These are phyloP conservation scores for Euschistus heros DNA, from an alignment of 1,140 invertebrate species.

Conservation along the genomic window DNA sequence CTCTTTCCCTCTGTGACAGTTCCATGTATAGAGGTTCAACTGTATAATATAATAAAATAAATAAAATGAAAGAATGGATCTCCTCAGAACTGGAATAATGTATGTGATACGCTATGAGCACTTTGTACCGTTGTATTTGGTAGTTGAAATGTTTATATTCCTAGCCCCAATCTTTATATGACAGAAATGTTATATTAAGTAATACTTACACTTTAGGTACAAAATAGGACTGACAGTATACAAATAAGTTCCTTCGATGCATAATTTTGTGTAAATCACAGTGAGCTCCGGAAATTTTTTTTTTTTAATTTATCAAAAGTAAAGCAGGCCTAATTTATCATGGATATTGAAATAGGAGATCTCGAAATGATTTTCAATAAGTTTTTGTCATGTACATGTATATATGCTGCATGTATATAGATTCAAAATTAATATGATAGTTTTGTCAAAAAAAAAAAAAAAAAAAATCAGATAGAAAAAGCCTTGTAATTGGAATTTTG, in stretches of 20 bases:
- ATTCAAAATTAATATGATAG: too few species aligned
- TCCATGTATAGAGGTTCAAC: too few species aligned
- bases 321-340: slow-evolving; percentile 16
- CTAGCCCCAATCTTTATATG: slow-evolving; percentile 13
- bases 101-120: slow-evolving; percentile 8
- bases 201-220: slow-evolving; percentile 19
- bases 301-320: neutral
- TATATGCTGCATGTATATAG: too few species aligned
- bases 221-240: slow-evolving; percentile 24
- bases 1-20: too few species aligned
- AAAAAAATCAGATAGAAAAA: too few species aligned
- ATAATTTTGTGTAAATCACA: slow-evolving; percentile 17
- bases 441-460: too few species aligned
- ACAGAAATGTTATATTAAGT: slow-evolving; percentile 14
- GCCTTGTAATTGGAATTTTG: slow-evolving; percentile 3
- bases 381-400: too few species aligned
- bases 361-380: neutral
- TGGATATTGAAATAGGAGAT: slow-evolving; percentile 12
- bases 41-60: too few species aligned
- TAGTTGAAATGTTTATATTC: neutral
- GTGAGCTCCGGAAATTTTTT: slow-evolving; percentile 4
- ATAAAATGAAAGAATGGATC: too few species aligned
- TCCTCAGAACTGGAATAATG: slow-evolving; percentile 1
- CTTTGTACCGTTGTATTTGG: slow-evolving; percentile 5
- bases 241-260: slow-evolving; percentile 21